Evolutionary conservation across 2,888 invertebrate genomes (phyloP), one percentile per base, ranked within the genome.

Genomic region (Lacanobia wlatinum): DNA sequence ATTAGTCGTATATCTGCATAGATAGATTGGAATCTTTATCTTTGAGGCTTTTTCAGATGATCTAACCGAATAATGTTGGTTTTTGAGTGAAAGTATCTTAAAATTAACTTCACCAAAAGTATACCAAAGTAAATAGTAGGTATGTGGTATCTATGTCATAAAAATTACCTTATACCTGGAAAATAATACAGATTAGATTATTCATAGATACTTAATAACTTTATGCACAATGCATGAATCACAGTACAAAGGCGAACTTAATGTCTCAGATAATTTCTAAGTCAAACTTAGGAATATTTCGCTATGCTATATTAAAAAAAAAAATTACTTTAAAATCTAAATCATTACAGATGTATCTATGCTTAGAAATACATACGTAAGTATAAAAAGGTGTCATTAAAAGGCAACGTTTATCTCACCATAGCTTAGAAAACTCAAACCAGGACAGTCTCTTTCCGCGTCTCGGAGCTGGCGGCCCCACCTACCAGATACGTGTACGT

Each of bases 401-500:
- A 48, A 48, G 18, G 1, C 46, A 46, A 46, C 40, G 1, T 40
- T 0, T 48, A 48, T 6, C 10, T 12, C 2, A 16, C 46, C 18
- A 56, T 18, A 9, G 3, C 9, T 28, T 2, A 40, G 7, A 7
- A 58, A 70, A 66, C 46, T 64, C 65, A 72, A 68, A 64, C 55
- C 59, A 68, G 68, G 72, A 73, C 60, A 70, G 68, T 77, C 74
- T 70, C 58, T 40, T 53, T 7, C n/a, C 48, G 40, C n/a, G 21
- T 34, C 55, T 73, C 28, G 9, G 55, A 60, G 63, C 64, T 80
- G 74, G 76, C 21, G 55, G 74, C 82, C 78, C 75, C 66, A 83
- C 76, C 75, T 66, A 83, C 8, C 76, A 73, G 87, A 86, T 86
- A 84, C 76, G 80, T 78, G 74, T 73, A 80, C 72, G 68, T 83